A percentile compares a stretch with the other conserved stretches of the same genome.
Conservation (phyloP, 2,113 vertebrate species). For the Passerina amoena region DNA sequence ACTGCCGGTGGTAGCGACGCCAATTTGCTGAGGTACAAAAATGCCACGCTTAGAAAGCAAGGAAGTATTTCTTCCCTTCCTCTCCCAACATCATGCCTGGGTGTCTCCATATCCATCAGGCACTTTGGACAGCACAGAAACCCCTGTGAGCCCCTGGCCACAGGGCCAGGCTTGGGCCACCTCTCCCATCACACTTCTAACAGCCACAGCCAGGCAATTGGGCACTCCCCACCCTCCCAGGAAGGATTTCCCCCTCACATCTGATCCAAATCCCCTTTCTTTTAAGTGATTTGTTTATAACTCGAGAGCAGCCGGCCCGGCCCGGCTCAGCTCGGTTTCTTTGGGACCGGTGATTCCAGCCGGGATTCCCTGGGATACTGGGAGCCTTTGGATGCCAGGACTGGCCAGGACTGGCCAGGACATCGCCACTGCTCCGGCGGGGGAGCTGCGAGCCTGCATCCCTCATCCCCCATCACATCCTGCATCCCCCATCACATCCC, state of each 20-base stretch:
- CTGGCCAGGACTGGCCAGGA: too few species aligned
- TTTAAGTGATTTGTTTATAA: not conserved
- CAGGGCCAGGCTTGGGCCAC: fast-evolving
- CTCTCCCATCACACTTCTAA: fast-evolving
- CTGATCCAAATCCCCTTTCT: not conserved
- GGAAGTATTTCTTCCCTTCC: not conserved
- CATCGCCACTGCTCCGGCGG: fast-evolving
- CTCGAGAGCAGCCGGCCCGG: not conserved
- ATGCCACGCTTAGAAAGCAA: not conserved
- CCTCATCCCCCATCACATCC: not conserved
- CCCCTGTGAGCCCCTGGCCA: not conserved
- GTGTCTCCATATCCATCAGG: not conserved
- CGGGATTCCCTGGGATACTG: not conserved
- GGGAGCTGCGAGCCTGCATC: not conserved
- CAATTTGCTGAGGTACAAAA: not conserved
- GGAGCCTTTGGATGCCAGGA: fast-evolving
- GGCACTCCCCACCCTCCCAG: fast-evolving
- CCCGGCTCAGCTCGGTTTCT: not conserved
- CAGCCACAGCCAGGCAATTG: fast-evolving
- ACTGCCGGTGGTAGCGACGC: not conserved
- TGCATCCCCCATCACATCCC: fast-evolving
- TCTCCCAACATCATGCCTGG: not conserved
- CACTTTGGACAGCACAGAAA: fast-evolving
- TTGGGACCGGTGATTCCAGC: not conserved
- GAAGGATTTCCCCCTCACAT: not conserved